Base-by-base conservation (phyloP, 1,140 invertebrate genomes). In the Drosophila trapezifrons region DNA sequence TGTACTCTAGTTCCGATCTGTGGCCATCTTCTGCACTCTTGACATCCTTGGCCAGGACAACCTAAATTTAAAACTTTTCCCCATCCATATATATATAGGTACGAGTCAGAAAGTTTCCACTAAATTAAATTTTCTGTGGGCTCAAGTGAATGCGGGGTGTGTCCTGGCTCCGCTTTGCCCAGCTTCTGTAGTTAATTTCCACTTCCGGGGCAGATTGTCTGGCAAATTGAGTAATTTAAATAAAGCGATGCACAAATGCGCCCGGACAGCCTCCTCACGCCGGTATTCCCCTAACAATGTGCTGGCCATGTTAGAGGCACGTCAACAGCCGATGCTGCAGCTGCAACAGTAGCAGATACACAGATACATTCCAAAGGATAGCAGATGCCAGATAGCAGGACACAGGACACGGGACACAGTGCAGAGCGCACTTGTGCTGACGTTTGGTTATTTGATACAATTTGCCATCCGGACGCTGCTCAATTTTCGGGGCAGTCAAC, bases 221-320 rank as follows among this genome's bases (percentile, higher is more conserved):
- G 62, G 65, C 63, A 76, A 85, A 81, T 82, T 86, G 78, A 69
- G 69, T 81, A 86, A 85, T 76, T 80, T 80, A 84, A 85, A 80
- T 80, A 80, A 74, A 84, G 59, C 63, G 56, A 13, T 40, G 56
- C 73, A 63, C 76, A 73, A 84, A 60, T 84, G 62, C 43, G 42
- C 60, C 46, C 78, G 58, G 54, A 73, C 66, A 63, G 73, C 52
- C 32, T 22, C 15, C 35, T 29, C 47, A 27, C 6, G 29, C 18
- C 8, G 38, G 43, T 45, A 77, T 69, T 69, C 74, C 73, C 74
- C 6, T 27, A 47, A 75, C 65, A 72, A 72, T 56, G 49, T 32
- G 43, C 65, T 47, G 47, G 59, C 56, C 63, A 42, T 72, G 66
- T 54, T 27, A 64, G 56, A 37, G 38, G 35, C 55, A 75, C 69